Conservation (phyloP, 2,113 vertebrate genomes). For the Spilogale gracilis region DNA sequence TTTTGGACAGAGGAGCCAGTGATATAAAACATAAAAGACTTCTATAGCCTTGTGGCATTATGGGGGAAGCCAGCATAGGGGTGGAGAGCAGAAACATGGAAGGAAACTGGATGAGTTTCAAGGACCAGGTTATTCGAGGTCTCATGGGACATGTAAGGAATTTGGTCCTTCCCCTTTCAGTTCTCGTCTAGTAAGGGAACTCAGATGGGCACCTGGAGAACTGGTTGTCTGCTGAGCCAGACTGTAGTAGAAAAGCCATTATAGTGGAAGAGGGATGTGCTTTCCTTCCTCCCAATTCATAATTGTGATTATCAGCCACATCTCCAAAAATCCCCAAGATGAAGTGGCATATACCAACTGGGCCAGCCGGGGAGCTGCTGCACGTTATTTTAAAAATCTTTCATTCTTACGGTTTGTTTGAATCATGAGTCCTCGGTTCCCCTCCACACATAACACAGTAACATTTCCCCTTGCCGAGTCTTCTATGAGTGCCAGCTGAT, state of each 20-base stretch:
- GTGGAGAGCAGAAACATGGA: neutral
- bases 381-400: neutral
- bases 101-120: neutral
- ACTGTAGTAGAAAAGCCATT: neutral
- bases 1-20: neutral
- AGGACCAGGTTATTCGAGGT: neutral
- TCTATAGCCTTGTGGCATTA: neutral
- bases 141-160: neutral
- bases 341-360: too few relatives aligned
- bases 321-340: neutral
- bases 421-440: neutral
- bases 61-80: neutral
- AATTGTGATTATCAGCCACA: neutral
- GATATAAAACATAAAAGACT: neutral
- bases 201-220: neutral
- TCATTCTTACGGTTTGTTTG: neutral
- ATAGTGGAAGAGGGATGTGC: neutral
- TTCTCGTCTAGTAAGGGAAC: neutral
- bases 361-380: neutral
- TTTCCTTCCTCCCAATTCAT: neutral
- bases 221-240: neutral
- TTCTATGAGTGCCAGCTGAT: neutral
- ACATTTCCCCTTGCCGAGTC: too few relatives aligned
- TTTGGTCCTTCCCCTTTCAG: neutral
- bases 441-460: neutral